These are phyloP conservation scores for Bombus confusus DNA, from an alignment of 1,140 invertebrate species.

Conservation along the genomic window DNA sequence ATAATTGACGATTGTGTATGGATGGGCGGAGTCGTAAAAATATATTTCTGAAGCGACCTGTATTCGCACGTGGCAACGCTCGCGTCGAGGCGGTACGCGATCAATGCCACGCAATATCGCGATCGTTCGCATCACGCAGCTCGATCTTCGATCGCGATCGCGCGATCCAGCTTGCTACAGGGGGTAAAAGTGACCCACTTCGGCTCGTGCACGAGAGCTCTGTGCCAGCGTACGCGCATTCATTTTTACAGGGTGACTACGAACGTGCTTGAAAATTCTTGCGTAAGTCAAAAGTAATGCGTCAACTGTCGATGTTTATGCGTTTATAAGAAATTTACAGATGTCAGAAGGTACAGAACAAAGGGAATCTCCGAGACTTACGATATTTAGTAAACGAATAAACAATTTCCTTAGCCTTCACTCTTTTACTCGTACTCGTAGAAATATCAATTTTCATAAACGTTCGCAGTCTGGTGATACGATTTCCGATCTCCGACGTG, in stretches of 20 bases:
- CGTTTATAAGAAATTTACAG: no score
- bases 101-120: constrained; percentile 26
- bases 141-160: constrained; percentile 59
- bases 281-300: background rate
- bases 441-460: no score
- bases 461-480: background rate
- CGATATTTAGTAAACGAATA: no score
- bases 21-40: background rate
- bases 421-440: no score
- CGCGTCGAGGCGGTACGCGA: background rate
- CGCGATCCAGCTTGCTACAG: constrained; percentile 59
- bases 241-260: constrained; percentile 15
- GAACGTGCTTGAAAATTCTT: background rate
- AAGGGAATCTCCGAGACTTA: no score
- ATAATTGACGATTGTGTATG: background rate
- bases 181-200: constrained; percentile 70
- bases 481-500: background rate
- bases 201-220: background rate
- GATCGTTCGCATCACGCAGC: constrained; percentile 43
- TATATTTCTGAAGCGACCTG: background rate
- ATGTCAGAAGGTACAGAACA: no score
- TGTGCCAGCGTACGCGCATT: constrained; percentile 5
- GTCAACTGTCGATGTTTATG: no score
- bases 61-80: constrained; percentile 17
- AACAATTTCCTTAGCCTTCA: no score